Evolutionary conservation across 2,888 invertebrate genomes (phyloP), one percentile per base, ranked within the genome.

Genomic region (Apotomis turbidana): DNA sequence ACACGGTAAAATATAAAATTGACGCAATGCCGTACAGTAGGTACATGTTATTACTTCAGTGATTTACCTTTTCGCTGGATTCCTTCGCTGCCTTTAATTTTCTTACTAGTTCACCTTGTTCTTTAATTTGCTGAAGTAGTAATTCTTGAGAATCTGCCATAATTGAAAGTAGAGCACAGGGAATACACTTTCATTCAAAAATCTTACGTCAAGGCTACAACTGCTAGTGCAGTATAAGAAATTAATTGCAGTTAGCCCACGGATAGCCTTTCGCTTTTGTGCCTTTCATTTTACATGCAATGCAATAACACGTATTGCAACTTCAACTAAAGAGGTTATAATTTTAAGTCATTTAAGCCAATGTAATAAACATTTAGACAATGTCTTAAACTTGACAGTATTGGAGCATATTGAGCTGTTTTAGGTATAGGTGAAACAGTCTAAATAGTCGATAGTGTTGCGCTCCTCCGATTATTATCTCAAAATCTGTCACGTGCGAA

Each of bases 1-100:
- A 3, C 9, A 63, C 13, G 3, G 58, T 38, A 58, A 72, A 36
- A 15, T 57, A 55, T 36, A 15, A 58, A n/a, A 5, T 46, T 58
- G 66, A 46, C 52, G 44, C 13, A 66, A 71, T 64, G 27, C 5
- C 6, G 6, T 44, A 52, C 13, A 51, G 13, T n/a, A n/a, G n/a
- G n/a, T 61, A 61, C 51, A 68, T 52, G 41, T 44, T 41, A 67
- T 61, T 54, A 38, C 38, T 46, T 61, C 41, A 38, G 38, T 71
- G 72, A 87, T 86, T 84, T 81, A 97, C 97, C 96, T 96, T 95
- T 78, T 96, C 96, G 86, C 94, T 95, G 67, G 95, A 95, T 88
- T 96, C 97, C 90, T 97, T 97, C 46, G 96, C 95, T 77, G 96
- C 94, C 92, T 98, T 98, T 75, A 97, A 91, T 90, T 96, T 96